Conservation (phyloP, 2,888 invertebrate species). For the Petrolisthes cinctipes region DNA sequence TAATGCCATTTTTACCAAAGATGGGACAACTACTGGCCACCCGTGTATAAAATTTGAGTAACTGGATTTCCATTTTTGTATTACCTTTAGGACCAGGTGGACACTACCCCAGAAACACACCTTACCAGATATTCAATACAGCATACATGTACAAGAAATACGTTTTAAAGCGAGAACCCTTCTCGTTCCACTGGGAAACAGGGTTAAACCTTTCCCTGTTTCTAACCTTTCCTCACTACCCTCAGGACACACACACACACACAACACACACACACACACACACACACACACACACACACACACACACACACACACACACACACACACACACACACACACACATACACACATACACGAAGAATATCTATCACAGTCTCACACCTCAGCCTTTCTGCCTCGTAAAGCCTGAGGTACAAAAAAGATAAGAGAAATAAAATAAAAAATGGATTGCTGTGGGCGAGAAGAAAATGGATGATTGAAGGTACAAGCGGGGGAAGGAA, state of each 20-base stretch:
- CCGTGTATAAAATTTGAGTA: no score
- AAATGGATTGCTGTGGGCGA: constrained; percentile 20
- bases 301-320: not conserved
- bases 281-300: not conserved
- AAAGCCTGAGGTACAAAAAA: constrained; percentile 12
- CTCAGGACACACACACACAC: not conserved
- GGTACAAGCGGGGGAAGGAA: not conserved
- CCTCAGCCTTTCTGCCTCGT: constrained; percentile 4
- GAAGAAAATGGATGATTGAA: constrained; percentile 39
- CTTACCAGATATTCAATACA: no score
- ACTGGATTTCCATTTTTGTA: no score
- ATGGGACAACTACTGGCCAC: no score
- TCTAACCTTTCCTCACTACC: no score
- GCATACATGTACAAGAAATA: no score
- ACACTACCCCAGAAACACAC: no score
- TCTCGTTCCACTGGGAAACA: not conserved
- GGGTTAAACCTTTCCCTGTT: not conserved
- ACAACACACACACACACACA: not conserved
- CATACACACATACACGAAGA: constrained; percentile 17
- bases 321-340: constrained; percentile 12
- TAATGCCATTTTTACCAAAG: no score
- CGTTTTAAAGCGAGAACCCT: no score
- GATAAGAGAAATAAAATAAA: constrained; percentile 9
- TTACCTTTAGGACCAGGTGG: no score
- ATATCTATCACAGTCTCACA: not conserved